Percentiles rank a stretch among this genome's conserved stretches.
Evolutionary conservation across 2,113 vertebrate species (phyloP).

Genomic region (Vidua chalybeata): DNA sequence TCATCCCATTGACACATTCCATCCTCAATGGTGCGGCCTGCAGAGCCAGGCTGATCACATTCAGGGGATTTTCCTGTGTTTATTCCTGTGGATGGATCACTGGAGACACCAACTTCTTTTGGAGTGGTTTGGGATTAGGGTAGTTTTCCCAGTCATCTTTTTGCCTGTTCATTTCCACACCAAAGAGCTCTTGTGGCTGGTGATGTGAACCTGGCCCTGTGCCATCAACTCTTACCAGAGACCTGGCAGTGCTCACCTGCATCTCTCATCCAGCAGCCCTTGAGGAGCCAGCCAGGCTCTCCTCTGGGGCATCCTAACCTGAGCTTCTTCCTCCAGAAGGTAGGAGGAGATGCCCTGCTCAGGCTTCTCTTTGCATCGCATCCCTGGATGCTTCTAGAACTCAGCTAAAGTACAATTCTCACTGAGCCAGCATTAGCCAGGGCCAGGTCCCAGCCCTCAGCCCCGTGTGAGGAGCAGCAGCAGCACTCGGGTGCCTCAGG

Average conservation of each 20-base stretch:
- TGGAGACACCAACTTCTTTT: neutral
- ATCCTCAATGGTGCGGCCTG: neutral
- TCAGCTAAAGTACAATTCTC: neutral
- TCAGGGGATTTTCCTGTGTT: neutral
- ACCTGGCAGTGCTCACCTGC: neutral
- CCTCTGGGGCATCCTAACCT: neutral
- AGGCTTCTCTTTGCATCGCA: neutral
- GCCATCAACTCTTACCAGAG: neutral
- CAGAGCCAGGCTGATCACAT: neutral
- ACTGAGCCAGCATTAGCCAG: neutral
- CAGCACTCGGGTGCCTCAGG: rapidly evolving
- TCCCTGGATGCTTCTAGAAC: neutral
- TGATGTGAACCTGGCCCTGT: neutral
- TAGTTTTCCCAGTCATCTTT: neutral
- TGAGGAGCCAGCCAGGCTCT: neutral
- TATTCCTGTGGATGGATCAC: neutral
- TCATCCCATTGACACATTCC: neutral
- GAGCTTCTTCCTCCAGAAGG: neutral
- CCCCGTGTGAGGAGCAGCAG: rapidly evolving
- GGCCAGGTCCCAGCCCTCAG: neutral
- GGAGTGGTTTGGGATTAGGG: neutral
- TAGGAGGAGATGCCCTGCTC: neutral
- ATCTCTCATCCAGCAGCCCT: neutral
- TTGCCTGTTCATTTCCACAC: neutral
- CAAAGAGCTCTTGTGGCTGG: neutral